A percentile compares a stretch with the other conserved stretches of the same genome.
These are phyloP conservation scores for Zaprionus nigranus DNA, from an alignment of 1,140 invertebrate genomes.

Conservation along the genomic window DNA sequence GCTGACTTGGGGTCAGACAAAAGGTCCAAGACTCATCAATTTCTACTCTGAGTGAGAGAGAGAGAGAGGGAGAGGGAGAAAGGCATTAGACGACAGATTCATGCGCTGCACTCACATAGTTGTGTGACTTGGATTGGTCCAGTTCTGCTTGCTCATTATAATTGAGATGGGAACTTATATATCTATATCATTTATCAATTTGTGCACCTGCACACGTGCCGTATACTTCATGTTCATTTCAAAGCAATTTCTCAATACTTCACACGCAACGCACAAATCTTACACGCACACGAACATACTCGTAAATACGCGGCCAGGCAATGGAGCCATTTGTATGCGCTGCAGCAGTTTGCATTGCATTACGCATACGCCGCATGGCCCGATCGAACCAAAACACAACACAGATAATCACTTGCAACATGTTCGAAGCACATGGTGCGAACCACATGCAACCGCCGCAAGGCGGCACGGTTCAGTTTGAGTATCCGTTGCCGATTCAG, in stretches of 20 bases:
- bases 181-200: conserved; percentile 33
- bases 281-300: conserved; percentile 7
- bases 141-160: not conserved
- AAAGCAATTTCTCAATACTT: conserved; percentile 61
- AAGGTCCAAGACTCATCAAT: conserved; percentile 21
- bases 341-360: conserved; percentile 43
- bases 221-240: conserved; percentile 67
- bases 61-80: not conserved
- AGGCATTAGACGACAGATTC: not conserved
- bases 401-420: conserved; percentile 61
- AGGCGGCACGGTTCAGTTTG: not conserved
- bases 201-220: conserved; percentile 57
- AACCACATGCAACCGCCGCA: conserved; percentile 17
- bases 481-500: conserved; percentile 53
- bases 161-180: not conserved
- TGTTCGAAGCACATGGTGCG: conserved; percentile 73
- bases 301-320: conserved; percentile 9
- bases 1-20: conserved; percentile 18
- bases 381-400: conserved; percentile 76
- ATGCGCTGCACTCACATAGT: not conserved
- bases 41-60: not conserved
- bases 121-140: not conserved
- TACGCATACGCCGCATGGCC: conserved; percentile 47
- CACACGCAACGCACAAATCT: conserved; percentile 22
- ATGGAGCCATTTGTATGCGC: conserved; percentile 54